Base-by-base conservation (phyloP, 2,113 vertebrate species). In the Aegithalos caudatus region DNA sequence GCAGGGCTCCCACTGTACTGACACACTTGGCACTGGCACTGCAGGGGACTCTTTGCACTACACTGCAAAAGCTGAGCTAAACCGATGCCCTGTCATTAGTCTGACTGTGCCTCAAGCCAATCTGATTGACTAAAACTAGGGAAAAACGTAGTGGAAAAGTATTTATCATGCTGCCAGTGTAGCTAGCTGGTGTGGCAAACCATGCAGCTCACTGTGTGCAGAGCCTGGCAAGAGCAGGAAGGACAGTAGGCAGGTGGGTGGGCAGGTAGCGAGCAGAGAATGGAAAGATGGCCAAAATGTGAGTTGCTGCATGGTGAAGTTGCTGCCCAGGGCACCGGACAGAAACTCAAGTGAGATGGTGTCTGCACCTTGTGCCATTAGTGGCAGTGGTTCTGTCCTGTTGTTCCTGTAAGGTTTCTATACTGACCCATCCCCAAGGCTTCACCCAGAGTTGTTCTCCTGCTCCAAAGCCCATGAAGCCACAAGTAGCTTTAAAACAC, bases 381-480 rank as follows among this genome's bases (percentile, higher is more conserved):
- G 37, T 4, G 10, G 58, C 2, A 2, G 45, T 44, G 42, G 12
- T 70, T 61, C 48, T 45, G 9, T 29, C 33, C 19, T 0, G 0
- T 8, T 53, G 19, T 20, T 54, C 44, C 24, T 42, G 11, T 7
- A 14, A 24, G 20, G 12, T 65, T 81, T 66, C 47, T 14, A 35
- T 31, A 14, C 42, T 74, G 16, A 72, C 21, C 11, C 16, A n/a
- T 16, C 27, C 24, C 20, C 40, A 76, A 58, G 38, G 18, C 22
- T 88, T 54, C 53, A 79, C 3, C 6, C n/a, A 27, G 28, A 80
- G 25, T 1, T 60, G 7, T 33, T 28, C 31, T 77, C 27, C 27
- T 22, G 5, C 62, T 83, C 45, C 62, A 83, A 86, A 90, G 48
- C 29, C 82, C 8, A 19, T 1, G 2, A 60, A 72, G 23, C 22